A percentile compares a stretch with the other conserved stretches of the same genome.
phyloP scores from a whole-genome alignment of 2,113 vertebrate genomes.

The Loxodonta africana region DNA sequence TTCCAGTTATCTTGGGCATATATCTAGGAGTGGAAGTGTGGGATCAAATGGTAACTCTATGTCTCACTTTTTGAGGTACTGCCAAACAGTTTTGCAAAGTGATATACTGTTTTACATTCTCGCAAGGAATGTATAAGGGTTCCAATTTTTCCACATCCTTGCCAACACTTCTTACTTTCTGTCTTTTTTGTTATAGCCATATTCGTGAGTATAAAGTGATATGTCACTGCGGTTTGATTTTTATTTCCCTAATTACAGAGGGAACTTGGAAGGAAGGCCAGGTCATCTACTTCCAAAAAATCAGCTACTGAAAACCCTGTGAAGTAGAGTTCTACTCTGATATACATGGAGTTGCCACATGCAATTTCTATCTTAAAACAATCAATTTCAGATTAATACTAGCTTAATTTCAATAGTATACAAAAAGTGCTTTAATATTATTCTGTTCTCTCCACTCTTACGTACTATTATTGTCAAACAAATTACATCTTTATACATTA shows the following conservation, averaged over 20 bases:
- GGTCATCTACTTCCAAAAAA: too few species aligned
- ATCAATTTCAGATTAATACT: background rate
- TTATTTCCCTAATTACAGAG: conserved; percentile 20
- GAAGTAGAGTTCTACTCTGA: too few species aligned
- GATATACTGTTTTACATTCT: background rate
- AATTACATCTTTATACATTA: background rate
- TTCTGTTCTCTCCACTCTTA: background rate
- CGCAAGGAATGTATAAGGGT: background rate
- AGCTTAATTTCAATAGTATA: background rate
- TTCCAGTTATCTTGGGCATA: too few species aligned
- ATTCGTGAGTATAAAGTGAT: background rate
- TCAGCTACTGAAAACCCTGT: too few species aligned
- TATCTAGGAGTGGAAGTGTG: too few species aligned
- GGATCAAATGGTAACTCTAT: background rate
- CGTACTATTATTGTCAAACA: background rate
- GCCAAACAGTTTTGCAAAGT: background rate
- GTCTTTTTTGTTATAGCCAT: background rate
- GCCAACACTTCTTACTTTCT: too few species aligned
- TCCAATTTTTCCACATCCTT: too few species aligned
- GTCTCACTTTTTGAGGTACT: background rate
- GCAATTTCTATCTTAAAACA: too few species aligned
- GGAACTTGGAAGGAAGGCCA: too few species aligned
- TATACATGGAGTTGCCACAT: too few species aligned
- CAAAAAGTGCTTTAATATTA: background rate
- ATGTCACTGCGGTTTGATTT: background rate